Evolutionary conservation across 2,797 vertebrate genomes (phyloP), one percentile per base, ranked within the genome.

Genomic region (Spinus pinus): DNA sequence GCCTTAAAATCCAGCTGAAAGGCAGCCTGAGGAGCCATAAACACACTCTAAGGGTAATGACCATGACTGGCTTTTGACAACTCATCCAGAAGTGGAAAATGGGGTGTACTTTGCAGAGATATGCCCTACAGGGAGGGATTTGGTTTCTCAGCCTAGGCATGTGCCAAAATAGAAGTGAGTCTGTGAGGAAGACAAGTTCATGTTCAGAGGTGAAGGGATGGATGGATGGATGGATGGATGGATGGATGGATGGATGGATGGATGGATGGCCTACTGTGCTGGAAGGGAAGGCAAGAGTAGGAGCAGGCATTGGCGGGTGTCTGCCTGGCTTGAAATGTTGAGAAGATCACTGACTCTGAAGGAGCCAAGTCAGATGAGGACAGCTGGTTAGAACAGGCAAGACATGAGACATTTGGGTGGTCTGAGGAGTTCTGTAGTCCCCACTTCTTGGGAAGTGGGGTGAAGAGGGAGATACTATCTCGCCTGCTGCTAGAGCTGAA

Each of bases 11-110:
- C 35, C 51, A 69, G 30, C 57, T 71, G 67, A 82, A 91, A 87
- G 81, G 35, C 51, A 84, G 66, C 37, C 56, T 70, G 81, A 80
- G 53, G 72, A 77, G 30, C 15, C 0, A 0, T 56, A 80, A 91
- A 53, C 14, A 7, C 60, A 31, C 64, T 92, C 14, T 5, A 39
- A 80, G 24, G 41, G 44, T 92, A 74, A 81, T 80, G 57, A 57
- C 75, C 22, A 14, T 58, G 42, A 46, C 49, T 78, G 57, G 53
- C 72, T 71, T 91, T 82, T 77, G 44, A 74, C 15, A 27, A 10
- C 33, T 85, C 65, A 60, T 80, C 71, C 64, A 57, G 49, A 92
- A 90, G 37, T 81, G 64, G 67, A 90, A 96, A 91, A 78, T 58
- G 64, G 30, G 28, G 33, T 85, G 42, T 69, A 31, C 47, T 92